Conservation (phyloP, 2,888 invertebrate species). For the Lepeophtheirus nordmannii region DNA sequence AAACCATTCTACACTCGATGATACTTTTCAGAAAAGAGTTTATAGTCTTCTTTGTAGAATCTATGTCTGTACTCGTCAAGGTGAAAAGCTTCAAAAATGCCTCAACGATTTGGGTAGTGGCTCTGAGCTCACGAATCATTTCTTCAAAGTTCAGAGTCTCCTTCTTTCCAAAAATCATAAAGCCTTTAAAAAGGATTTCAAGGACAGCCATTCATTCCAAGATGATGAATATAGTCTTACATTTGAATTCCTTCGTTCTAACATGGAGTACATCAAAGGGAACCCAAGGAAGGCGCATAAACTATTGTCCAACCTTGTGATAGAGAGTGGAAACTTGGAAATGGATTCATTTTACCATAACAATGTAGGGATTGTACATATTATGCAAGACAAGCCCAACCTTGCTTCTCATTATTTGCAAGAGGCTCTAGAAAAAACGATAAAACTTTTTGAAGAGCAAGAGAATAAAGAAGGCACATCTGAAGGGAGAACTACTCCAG, state of each 20-base stretch:
- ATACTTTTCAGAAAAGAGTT: background rate
- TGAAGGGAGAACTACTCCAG: background rate
- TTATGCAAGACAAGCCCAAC: background rate
- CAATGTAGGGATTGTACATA: background rate
- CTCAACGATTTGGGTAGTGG: too few relatives aligned
- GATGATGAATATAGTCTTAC: background rate
- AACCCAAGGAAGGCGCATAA: background rate
- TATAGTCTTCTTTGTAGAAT: background rate
- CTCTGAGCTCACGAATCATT: background rate
- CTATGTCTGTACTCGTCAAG: background rate
- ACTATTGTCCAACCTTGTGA: background rate
- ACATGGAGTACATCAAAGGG: conserved; percentile 1
- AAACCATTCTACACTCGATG: too few relatives aligned
- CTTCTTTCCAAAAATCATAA: background rate
- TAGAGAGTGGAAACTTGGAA: background rate
- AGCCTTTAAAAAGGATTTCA: background rate
- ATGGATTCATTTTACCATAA: background rate
- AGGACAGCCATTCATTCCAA: background rate
- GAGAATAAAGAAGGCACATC: background rate
- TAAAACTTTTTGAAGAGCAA: background rate
- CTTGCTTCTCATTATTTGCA: background rate
- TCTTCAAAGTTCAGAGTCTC: background rate
- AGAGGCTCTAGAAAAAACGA: background rate
- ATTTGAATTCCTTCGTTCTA: background rate
- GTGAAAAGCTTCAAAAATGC: background rate